Percentiles rank a stretch among this genome's conserved stretches.
Evolutionary conservation across 2,888 invertebrate genomes (phyloP).

Genomic region (Balanococcus diminutus): DNA sequence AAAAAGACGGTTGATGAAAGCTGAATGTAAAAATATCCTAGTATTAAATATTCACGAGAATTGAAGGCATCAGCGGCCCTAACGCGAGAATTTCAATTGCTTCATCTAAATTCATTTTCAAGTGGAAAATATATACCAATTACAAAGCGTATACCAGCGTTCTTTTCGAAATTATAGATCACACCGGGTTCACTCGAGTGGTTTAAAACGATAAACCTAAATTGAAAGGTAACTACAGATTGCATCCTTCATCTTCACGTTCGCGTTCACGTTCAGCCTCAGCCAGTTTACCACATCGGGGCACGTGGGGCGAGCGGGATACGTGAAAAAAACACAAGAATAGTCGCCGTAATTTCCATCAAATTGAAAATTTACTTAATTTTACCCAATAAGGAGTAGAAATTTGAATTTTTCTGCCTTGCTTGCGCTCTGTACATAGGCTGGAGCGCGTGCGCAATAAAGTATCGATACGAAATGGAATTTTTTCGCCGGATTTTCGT

Average conservation of each 20-base stretch:
- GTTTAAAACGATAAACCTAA: conserved; percentile 11
- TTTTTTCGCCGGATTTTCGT: background rate
- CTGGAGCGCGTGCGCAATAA: background rate
- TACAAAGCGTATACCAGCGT: conserved; percentile 2
- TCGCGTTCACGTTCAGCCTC: background rate
- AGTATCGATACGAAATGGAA: background rate
- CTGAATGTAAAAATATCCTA: background rate
- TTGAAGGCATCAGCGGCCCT: background rate
- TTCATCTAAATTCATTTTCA: conserved; percentile 36
- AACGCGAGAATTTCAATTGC: conserved; percentile 17
- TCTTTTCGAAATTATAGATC: conserved; percentile 32
- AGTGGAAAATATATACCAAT: conserved; percentile 29
- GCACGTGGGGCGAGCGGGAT: background rate
- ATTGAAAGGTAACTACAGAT: conserved; percentile 1
- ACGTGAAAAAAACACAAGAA: background rate
- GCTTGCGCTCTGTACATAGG: background rate
- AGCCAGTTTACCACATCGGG: background rate
- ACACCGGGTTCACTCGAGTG: background rate
- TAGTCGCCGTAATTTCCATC: background rate
- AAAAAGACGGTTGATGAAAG: conserved; percentile 1
- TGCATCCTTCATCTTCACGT: background rate
- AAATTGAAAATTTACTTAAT: conserved; percentile 5
- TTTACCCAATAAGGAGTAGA: background rate
- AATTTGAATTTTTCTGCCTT: background rate
- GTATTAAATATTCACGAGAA: conserved; percentile 26